phyloP scores from a whole-genome alignment of 2,797 vertebrate species.

The Pantherophis alleghaniensis region DNA sequence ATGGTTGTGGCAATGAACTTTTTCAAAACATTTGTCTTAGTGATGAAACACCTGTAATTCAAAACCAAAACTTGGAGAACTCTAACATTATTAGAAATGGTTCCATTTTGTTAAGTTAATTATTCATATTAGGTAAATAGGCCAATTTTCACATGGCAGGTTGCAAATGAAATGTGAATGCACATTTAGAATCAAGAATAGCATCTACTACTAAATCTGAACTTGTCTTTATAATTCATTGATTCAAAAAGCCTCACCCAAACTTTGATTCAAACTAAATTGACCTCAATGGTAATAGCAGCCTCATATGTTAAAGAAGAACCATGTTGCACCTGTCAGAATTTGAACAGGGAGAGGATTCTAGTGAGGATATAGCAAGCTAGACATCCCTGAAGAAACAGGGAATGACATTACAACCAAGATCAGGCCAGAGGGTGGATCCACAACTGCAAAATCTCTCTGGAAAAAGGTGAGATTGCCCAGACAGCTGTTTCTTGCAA shows the following conservation, averaged over 20 bases:
- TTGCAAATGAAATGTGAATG: neutral
- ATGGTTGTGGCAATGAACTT: neutral
- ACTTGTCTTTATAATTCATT: neutral
- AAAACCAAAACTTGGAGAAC: neutral
- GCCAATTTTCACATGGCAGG: neutral
- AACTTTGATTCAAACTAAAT: neutral
- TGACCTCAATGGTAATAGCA: slow-evolving; percentile 14
- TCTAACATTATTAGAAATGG: neutral
- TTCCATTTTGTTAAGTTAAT: neutral
- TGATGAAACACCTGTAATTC: neutral
- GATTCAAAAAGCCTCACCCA: neutral
- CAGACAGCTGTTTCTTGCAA: neutral
- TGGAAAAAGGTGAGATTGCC: neutral
- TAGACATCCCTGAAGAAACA: neutral
- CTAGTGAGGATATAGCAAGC: neutral
- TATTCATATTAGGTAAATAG: neutral
- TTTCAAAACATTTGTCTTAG: neutral
- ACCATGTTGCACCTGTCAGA: rapidly evolving
- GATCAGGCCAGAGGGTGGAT: neutral
- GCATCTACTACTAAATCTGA: neutral
- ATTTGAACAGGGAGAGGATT: neutral
- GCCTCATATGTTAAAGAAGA: neutral
- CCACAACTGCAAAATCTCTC: neutral
- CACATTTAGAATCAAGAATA: neutral
- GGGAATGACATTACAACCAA: neutral